Evolutionary conservation across 2,888 invertebrate genomes (phyloP), one percentile per base, ranked within the genome.

Genomic region (Hofmannophila pseudospretella): DNA sequence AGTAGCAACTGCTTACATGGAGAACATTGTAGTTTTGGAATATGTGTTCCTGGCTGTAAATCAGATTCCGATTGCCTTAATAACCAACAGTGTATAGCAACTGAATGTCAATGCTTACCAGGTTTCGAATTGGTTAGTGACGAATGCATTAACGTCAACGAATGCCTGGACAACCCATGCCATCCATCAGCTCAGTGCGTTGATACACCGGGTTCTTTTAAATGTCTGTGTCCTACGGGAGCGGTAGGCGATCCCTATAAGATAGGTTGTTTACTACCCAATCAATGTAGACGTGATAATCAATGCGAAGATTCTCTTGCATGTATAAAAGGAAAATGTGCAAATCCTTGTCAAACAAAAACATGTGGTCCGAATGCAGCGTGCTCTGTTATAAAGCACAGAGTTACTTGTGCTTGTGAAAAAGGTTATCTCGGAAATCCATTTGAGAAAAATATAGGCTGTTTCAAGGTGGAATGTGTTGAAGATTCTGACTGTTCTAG

Each of bases 1-100:
- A 96, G 96, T 66, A 95, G 94, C 59, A 97, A 96, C 63, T 97
- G 97, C 58, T 86, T 96, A 54, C 93, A 94, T 1, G 96, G 96
- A 32, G 96, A 97, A 82, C 91, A 96, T 40, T 96, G 97, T 54
- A 90, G 91, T 47, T 90, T 91, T 43, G 96, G 96, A 35, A 88
- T 92, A 27, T 97, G 97, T 60, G 90, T 93, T 58, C 89, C 92
- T 2, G 97, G 97, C 4, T 97, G 97, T 64, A 91, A 92, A 42
- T 89, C 90, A 0, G 94, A 95, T 65, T 88, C 91, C 1, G 96
- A 96, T 58, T 96, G 96, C 61, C 89, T 91, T 30, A 79, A 89
- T 26, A 93, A 94, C 44, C 94, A 96, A 76, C 78, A 92, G n/a
- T 96, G 96, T 61, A 74, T 91, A 25, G 89, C 88, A 38, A 90